Conservation (phyloP, 2,797 vertebrate species). For the Pseudochirops cupreus region DNA sequence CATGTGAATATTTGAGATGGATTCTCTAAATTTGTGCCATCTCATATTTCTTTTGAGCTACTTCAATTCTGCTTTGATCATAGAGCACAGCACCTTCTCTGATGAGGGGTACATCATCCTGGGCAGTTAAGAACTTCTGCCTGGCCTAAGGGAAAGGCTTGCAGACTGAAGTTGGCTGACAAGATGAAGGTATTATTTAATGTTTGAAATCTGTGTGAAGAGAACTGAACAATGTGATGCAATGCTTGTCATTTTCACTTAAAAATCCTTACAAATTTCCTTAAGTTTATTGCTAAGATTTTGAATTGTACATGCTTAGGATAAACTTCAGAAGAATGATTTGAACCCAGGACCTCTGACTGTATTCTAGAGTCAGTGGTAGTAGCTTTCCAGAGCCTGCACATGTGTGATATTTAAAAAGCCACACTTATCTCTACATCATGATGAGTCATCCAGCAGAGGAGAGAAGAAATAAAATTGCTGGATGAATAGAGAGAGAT, state of each 20-base stretch:
- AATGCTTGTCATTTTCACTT: neutral
- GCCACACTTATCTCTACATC: neutral
- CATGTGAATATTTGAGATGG: no score
- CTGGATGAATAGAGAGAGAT: neutral
- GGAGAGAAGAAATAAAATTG: neutral
- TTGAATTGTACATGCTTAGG: neutral
- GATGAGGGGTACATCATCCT: no score
- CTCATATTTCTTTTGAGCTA: no score
- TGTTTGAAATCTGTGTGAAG: neutral
- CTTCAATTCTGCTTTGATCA: no score
- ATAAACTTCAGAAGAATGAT: neutral
- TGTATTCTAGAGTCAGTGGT: neutral
- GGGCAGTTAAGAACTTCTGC: no score
- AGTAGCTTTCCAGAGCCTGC: neutral
- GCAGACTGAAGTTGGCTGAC: neutral
- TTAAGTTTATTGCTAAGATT: neutral
- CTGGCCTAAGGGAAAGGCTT: no score
- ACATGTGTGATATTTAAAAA: neutral
- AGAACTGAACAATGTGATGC: neutral
- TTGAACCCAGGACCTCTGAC: neutral
- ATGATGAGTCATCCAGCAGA: neutral
- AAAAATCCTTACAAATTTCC: neutral
- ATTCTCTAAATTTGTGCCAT: no score
- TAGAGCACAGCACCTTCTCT: no score
- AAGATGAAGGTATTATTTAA: neutral